phyloP scores from a whole-genome alignment of 2,797 vertebrate genomes.

The Myoxocephalus aenaeus region DNA sequence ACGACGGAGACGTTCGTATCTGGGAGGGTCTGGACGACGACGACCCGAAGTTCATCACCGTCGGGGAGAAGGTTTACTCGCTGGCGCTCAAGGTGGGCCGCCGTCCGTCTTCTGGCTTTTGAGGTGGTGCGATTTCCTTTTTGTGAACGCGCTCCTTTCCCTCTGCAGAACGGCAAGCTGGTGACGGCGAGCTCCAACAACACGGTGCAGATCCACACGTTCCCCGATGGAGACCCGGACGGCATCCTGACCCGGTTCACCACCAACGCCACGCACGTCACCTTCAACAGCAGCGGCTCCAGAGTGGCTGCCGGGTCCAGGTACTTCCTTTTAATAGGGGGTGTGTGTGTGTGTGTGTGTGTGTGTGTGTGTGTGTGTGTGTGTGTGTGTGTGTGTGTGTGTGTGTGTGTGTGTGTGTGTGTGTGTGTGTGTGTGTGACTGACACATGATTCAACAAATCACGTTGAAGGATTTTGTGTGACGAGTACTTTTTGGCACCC shows the following conservation, averaged over 20 bases:
- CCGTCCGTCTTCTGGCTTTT: not conserved
- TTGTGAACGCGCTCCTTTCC: not conserved
- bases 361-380: too few species aligned
- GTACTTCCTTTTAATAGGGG: conserved; percentile 73
- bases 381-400: too few species aligned
- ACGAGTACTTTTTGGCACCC: too few species aligned
- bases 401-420: too few species aligned
- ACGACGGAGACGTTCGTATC: conserved; percentile 95
- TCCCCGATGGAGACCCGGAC: conserved; percentile 93
- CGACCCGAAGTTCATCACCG: conserved; percentile 94
- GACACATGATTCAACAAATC: too few species aligned
- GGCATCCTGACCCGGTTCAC: conserved; percentile 98
- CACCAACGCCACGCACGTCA: conserved; percentile 90
- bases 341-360: too few species aligned
- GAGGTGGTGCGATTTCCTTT: too few species aligned
- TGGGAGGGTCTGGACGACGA: conserved; percentile 97
- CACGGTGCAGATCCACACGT: conserved; percentile 93
- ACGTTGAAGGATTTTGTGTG: too few species aligned
- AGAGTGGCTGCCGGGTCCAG: conserved; percentile 93
- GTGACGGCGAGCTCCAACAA: conserved; percentile 95
- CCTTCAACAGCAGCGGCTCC: conserved; percentile 88
- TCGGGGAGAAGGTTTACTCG: conserved; percentile 94
- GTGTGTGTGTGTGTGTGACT: too few species aligned
- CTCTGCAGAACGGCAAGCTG: conserved; percentile 83
- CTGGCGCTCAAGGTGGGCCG: conserved; percentile 90